Conservation (phyloP, 1,140 invertebrate species). For the Listronotus bonariensis region DNA sequence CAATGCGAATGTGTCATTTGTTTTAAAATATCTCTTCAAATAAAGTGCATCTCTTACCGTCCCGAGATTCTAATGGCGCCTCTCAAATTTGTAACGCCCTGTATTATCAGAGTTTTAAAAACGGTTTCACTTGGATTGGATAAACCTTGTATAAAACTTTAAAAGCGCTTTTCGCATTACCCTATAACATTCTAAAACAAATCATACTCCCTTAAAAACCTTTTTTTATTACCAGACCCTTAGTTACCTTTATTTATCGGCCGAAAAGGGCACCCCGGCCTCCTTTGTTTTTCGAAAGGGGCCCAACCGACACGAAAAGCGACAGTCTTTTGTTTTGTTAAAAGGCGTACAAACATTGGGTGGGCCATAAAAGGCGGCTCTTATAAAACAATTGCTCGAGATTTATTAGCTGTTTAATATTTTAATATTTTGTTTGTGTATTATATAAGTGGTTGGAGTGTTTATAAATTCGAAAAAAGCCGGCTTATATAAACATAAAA, state of each 20-base stretch:
- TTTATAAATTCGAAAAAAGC: constrained; percentile 9
- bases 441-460: constrained; percentile 11
- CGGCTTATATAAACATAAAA: background rate
- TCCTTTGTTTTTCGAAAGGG: constrained; percentile 13
- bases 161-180: no score
- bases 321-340: constrained; percentile 16
- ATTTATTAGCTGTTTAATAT: constrained; percentile 31
- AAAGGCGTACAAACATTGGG: constrained; percentile 22
- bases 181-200: no score
- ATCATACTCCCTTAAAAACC: no score
- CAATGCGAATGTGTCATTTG: no score
- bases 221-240: background rate
- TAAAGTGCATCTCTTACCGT: no score
- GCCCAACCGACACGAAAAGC: constrained; percentile 1
- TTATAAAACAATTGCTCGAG: background rate
- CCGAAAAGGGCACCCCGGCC: background rate
- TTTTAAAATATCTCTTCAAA: no score
- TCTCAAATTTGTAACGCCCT: no score
- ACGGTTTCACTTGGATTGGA: no score
- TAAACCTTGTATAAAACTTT: no score
- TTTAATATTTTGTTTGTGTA: constrained; percentile 30
- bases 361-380: constrained; percentile 17
- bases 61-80: no score
- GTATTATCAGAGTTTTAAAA: no score
- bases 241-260: background rate